Evolutionary conservation across 2,797 vertebrate genomes (phyloP).

Genomic region (Tachyglossus aculeatus): DNA sequence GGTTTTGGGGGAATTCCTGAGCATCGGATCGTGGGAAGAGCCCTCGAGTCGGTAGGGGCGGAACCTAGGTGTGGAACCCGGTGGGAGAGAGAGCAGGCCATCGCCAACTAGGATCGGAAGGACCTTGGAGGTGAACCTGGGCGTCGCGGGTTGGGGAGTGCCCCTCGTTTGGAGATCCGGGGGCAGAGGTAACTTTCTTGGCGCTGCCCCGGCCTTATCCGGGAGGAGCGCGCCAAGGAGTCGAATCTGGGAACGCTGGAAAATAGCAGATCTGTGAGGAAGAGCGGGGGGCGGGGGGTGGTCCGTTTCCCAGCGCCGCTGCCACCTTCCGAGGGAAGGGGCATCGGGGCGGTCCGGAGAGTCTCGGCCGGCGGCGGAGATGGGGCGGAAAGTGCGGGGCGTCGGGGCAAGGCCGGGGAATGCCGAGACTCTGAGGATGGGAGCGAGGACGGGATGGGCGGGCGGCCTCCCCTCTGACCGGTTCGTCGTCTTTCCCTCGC

Average conservation of each 20-base stretch:
- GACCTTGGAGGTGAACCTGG: conserved; percentile 13
- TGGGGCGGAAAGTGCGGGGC: not conserved
- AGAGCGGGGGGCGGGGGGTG: not conserved
- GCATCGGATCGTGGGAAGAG: not conserved
- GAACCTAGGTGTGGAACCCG: not conserved
- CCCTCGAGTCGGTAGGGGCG: not conserved
- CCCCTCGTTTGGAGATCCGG: not conserved
- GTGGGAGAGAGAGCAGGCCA: not conserved
- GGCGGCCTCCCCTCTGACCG: not conserved
- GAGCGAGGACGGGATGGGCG: not conserved
- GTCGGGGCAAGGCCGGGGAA: no score
- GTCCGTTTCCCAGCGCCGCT: not conserved
- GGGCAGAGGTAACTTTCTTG: not conserved
- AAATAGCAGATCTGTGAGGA: not conserved
- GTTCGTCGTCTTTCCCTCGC: not conserved
- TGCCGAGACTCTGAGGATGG: not conserved
- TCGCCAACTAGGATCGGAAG: not conserved
- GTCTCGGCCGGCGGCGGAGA: not conserved
- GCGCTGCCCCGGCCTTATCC: not conserved
- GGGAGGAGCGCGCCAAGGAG: conserved; percentile 1
- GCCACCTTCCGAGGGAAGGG: not conserved
- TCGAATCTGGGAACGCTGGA: not conserved
- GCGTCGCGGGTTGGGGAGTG: not conserved
- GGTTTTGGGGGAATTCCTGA: not conserved
- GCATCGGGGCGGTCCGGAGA: no score